Base-by-base conservation (phyloP, 2,797 vertebrate genomes). In the Microctenopoma steveboyesi region DNA sequence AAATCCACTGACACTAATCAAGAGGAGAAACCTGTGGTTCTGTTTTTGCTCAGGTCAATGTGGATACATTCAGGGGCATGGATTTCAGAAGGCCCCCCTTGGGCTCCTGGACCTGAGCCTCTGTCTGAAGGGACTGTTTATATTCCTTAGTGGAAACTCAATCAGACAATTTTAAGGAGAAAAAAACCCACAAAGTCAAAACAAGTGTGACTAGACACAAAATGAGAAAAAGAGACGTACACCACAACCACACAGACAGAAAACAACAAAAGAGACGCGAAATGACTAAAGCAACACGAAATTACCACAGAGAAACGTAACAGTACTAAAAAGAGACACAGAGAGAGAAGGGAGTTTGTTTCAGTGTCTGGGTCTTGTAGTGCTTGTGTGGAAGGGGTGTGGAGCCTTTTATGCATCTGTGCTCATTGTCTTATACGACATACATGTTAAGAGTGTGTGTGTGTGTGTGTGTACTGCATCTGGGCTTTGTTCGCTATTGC, bases 1-100 rank as follows among this genome's bases (percentile, higher is more conserved):
- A 89, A 89, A 86, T 76, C 77, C 52, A 42, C 76, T 63, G 83
- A 90, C 86, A 77, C 71, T 61, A 74, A 85, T 90, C 85, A 79
- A 78, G 58, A 72, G 65, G 65, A 72, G 79, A 84, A 88, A 85
- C 60, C 50, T 33, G 74, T 56, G 71, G 76, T 67, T 18, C 35
- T 76, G 59, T 66, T 51, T 53, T 47, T 27, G 61, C 28, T 33
- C 30, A 30, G 39, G 25, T 46, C 16, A 46, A 13, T 53, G 48
- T 10, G 55, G 63, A 54, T 49, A 43, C 50, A 42, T 57, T 57
- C 10, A 45, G n/a, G 49, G 18, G 47, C 45, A 43, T 18, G 50
- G 51, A 46, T 33, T 37, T 46, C 9, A 45, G 6, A 56, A 33
- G 14, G 28, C 5, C 3, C 16, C 2, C 4, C 12, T 43, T 25